Evolutionary conservation across 2,797 vertebrate genomes (phyloP).

Genomic region (Liasis olivaceus): DNA sequence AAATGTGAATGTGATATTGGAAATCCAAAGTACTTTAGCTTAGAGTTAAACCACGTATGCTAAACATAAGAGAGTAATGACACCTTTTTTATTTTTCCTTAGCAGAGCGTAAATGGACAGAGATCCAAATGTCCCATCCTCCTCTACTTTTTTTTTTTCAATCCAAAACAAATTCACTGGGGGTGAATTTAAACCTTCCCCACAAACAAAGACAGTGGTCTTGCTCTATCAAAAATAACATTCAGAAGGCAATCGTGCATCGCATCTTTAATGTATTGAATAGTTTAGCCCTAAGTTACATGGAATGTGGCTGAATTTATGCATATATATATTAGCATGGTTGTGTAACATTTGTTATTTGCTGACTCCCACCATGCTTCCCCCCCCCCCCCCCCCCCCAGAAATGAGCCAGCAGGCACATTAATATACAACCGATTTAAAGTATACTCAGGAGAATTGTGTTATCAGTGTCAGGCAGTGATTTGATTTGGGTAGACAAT

Average conservation of each 20-base stretch:
- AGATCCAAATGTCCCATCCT: neutral
- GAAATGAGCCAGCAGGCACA: neutral
- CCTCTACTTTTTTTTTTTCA: neutral
- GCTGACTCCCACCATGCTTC: slow-evolving; percentile 12
- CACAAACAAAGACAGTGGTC: neutral
- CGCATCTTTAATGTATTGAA: neutral
- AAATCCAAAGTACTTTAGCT: neutral
- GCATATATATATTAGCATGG: neutral
- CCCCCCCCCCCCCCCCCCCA: neutral
- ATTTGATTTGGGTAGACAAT: slow-evolving; percentile 39
- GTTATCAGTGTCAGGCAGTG: slow-evolving; percentile 19
- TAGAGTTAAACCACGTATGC: neutral
- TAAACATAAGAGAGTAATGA: neutral
- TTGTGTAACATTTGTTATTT: slow-evolving; percentile 13
- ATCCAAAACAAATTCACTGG: neutral
- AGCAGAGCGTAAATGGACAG: neutral
- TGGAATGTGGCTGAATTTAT: neutral
- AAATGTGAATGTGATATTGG: neutral
- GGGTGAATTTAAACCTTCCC: neutral
- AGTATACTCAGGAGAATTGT: slow-evolving; percentile 25
- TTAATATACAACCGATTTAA: slow-evolving; percentile 24
- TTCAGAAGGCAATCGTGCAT: neutral
- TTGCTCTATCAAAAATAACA: neutral
- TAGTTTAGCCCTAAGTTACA: neutral
- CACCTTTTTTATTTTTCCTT: neutral